Base-by-base conservation (phyloP, 2,888 invertebrate genomes). In the Callosobruchus maculatus region DNA sequence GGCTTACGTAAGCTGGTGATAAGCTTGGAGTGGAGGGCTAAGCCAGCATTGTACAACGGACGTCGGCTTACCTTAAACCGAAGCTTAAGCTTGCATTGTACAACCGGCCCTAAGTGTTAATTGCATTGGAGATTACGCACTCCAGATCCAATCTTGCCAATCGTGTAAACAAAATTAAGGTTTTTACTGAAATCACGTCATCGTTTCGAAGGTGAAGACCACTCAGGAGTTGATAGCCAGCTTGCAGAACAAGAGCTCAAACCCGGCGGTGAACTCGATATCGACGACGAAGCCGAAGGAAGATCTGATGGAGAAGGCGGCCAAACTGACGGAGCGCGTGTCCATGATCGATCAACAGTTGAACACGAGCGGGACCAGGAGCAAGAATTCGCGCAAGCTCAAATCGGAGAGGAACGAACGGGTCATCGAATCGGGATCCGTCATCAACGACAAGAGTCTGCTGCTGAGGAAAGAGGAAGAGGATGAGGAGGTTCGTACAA, bases 141-240 rank as follows among this genome's bases (percentile, higher is more conserved):
- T n/a, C n/a, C n/a, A n/a, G n/a, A n/a, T n/a, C n/a, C n/a, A n/a
- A n/a, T n/a, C n/a, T n/a, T n/a, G n/a, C n/a, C n/a, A n/a, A n/a
- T n/a, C n/a, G n/a, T n/a, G n/a, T n/a, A n/a, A n/a, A n/a, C n/a
- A n/a, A n/a, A n/a, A n/a, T n/a, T n/a, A n/a, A n/a, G n/a, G n/a
- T n/a, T n/a, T n/a, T n/a, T n/a, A n/a, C n/a, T n/a, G n/a, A n/a
- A n/a, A n/a, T n/a, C n/a, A n/a, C n/a, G n/a, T n/a, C n/a, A n/a
- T n/a, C n/a, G 7, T 49, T 13, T 18, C 49, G 13, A 49, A 49
- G 83, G 89, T 93, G 70, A 93, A 93, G 86, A 94, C 93, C 26
- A 96, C 96, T 0, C 92, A 94, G 84, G 95, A 96, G 86, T 87
- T 96, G 73, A 88, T 96, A 75, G 94, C 93, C 73, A 93, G 94